Evolutionary conservation across 2,797 vertebrate genomes (phyloP).

Genomic region (Halcyon badia): DNA sequence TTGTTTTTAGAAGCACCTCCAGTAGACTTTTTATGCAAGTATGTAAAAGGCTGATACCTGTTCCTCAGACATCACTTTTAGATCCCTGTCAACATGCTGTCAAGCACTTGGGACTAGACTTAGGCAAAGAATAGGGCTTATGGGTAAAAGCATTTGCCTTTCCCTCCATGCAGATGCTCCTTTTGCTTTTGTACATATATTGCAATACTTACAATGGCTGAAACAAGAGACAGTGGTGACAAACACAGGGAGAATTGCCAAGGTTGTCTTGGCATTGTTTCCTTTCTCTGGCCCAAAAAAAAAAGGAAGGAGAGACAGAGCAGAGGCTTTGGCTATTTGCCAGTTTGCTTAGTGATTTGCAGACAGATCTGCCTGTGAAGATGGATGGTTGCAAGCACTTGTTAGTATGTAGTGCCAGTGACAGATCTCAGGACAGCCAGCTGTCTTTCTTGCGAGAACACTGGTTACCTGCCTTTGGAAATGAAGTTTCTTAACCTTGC

Average conservation of each 20-base stretch:
- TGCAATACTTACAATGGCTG: neutral
- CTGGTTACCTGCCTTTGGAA: neutral
- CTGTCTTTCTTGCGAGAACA: neutral
- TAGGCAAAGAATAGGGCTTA: neutral
- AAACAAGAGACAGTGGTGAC: neutral
- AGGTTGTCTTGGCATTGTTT: neutral
- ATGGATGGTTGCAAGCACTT: neutral
- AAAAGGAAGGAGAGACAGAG: neutral
- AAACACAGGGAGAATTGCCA: neutral
- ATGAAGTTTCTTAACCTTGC: neutral
- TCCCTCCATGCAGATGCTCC: neutral
- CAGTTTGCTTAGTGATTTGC: neutral
- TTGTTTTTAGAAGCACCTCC: neutral
- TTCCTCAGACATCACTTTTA: neutral
- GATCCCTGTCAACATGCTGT: fast-evolving
- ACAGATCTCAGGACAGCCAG: neutral
- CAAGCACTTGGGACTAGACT: fast-evolving
- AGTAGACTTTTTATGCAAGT: neutral
- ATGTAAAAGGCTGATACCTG: fast-evolving
- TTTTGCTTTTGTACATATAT: fast-evolving
- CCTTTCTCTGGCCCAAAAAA: neutral
- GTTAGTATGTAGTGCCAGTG: neutral
- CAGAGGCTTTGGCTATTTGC: neutral
- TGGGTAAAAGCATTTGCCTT: neutral
- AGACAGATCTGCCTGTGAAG: neutral